phyloP scores from a whole-genome alignment of 2,797 vertebrate genomes.

The Cossypha dichroa region DNA sequence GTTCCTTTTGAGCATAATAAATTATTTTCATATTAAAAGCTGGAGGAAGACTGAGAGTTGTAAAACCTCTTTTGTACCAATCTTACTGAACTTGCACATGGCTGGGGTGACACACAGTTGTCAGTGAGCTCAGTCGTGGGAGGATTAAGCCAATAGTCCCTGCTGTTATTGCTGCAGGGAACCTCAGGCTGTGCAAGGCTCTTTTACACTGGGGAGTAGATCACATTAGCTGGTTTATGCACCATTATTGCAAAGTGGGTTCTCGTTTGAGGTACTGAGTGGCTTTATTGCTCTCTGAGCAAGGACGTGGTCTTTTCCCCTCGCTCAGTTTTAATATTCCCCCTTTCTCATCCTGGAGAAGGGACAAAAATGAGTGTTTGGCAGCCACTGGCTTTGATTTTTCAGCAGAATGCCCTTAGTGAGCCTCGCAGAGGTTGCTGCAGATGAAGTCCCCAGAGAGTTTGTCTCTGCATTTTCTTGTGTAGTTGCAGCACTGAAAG shows the following conservation, averaged over 20 bases:
- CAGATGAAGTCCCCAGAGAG: background rate
- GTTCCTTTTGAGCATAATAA: constrained; percentile 13
- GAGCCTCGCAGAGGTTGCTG: background rate
- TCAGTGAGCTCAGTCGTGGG: background rate
- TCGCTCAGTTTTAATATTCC: background rate
- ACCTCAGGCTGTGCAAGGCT: background rate
- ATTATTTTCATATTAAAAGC: constrained; percentile 24
- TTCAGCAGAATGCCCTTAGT: background rate
- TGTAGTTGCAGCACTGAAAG: background rate
- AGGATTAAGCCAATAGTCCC: background rate
- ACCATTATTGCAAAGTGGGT: background rate
- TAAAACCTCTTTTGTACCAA: background rate
- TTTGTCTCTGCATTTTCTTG: background rate
- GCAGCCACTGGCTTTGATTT: background rate
- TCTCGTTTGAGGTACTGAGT: background rate
- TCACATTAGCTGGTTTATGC: constrained; percentile 8
- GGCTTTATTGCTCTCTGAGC: background rate
- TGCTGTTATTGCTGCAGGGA: background rate
- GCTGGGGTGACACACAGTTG: background rate
- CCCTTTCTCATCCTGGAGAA: background rate
- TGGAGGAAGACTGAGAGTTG: background rate
- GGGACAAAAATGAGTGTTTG: background rate
- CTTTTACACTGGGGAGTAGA: background rate
- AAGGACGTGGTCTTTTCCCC: background rate
- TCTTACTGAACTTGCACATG: background rate